Conservation (phyloP, 2,113 vertebrate genomes). For the Globicephala melas region DNA sequence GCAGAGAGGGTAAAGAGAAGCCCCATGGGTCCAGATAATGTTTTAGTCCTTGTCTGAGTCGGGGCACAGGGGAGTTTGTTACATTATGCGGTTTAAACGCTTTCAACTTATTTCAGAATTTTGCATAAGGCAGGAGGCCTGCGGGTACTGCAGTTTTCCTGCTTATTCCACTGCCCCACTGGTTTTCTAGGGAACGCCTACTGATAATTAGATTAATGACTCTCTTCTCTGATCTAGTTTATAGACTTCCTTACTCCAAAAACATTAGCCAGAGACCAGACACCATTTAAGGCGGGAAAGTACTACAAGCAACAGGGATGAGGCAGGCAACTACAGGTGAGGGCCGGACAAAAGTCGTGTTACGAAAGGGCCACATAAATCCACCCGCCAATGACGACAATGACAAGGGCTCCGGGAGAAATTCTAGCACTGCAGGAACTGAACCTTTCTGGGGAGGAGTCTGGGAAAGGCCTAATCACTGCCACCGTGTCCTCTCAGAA, state of each 20-base stretch:
- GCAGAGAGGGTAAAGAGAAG: not conserved
- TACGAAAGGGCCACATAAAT: not conserved
- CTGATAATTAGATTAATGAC: not conserved
- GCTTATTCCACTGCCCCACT: too few relatives aligned
- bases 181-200: not conserved
- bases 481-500: not conserved
- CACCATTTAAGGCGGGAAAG: fast-evolving
- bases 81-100: not conserved
- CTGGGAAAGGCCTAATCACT: not conserved
- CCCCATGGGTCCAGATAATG: not conserved
- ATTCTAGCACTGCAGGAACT: not conserved
- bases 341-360: not conserved
- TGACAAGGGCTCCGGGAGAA: not conserved
- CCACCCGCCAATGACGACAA: fast-evolving
- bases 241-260: not conserved
- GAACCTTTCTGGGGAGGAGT: not conserved
- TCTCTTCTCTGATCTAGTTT: not conserved
- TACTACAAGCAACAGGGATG: not conserved
- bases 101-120: not conserved
- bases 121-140: not conserved
- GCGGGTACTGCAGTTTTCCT: not conserved
- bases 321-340: not conserved
- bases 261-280: not conserved
- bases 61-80: not conserved
- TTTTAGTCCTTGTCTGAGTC: not conserved